Evolutionary conservation across 2,113 vertebrate genomes (phyloP).

Genomic region (Theristicus caerulescens): DNA sequence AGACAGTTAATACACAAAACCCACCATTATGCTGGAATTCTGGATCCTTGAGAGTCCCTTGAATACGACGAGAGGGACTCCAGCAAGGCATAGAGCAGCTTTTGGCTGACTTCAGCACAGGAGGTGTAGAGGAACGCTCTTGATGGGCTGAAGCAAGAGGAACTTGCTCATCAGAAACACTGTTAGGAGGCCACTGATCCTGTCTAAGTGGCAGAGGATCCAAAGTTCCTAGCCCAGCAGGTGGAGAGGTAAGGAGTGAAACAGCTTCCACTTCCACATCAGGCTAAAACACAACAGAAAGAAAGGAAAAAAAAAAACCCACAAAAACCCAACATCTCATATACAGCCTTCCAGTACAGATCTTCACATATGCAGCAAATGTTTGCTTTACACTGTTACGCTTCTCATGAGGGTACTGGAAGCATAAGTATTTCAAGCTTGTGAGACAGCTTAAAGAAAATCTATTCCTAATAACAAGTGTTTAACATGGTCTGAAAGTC

Average conservation of each 20-base stretch:
- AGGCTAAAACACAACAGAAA: constrained; percentile 43
- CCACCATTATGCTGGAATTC: constrained; percentile 90
- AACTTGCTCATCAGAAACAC: not conserved
- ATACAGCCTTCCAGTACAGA: not conserved
- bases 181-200: constrained; percentile 43
- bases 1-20: not conserved
- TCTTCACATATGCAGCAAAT: not conserved
- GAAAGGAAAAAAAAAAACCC: not conserved
- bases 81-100: not conserved
- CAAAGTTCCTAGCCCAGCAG: constrained; percentile 81
- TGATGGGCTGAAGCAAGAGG: constrained; percentile 1
- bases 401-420: not conserved
- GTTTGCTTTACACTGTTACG: not conserved
- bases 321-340: not conserved
- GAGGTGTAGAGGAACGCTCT: not conserved
- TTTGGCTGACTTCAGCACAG: not conserved
- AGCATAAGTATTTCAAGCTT: not conserved
- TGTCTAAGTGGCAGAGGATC: constrained; percentile 83
- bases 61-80: constrained; percentile 75
- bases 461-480: not conserved
- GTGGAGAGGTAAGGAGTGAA: constrained; percentile 53
- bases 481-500: not conserved
- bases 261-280: not conserved
- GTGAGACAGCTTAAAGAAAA: not conserved
- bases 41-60: constrained; percentile 81